Evolutionary conservation across 2,797 vertebrate genomes (phyloP), one percentile per base, ranked within the genome.

Genomic region (Megalops cyprinoides): DNA sequence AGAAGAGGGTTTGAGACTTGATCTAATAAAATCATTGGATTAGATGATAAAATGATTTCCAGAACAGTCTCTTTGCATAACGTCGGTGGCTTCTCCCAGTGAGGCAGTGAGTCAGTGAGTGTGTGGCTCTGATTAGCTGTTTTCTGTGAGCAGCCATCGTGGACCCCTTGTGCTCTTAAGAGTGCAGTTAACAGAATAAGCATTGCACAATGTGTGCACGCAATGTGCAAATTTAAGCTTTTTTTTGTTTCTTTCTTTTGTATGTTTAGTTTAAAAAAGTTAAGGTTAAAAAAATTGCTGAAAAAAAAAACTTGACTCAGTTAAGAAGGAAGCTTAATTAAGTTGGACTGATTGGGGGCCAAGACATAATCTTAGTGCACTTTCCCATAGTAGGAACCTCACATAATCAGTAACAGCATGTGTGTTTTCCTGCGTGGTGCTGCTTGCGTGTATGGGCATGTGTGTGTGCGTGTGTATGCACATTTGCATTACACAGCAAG

Each of bases 401-500:
- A 56, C 8, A n/a, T 1, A 56, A 56, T 56, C 55, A 56, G 25
- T n/a, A 56, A n/a, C 20, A 8, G 25, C 55, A 56, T 56, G 55
- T 51, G 5, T 3, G 51, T 23, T 55, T 5, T 20, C 51, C 51
- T 12, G 25, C 23, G 55, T 31, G 25, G n/a, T 51, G 51, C 34
- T 39, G 48, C 14, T 28, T 20, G 34, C 1, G 46, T 20, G 60
- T 20, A 12, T 65, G 48, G 25, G 77, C 65, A 14, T 31, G 23
- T 25, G 37, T 58, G 34, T 15, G 69, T 53, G 76, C 65, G 14
- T 28, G 69, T 74, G 67, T 48, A 14, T 53, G 46, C 34, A 46
- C 34, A 74, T 20, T 25, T 23, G 49, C 20, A n/a, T 9, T 20
- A 90, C 90, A 78, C 91, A 90, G 92, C 88, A 44, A 62, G 87